Base-by-base conservation (phyloP, 1,140 invertebrate genomes). In the Aphelenchoides fujianensis region DNA sequence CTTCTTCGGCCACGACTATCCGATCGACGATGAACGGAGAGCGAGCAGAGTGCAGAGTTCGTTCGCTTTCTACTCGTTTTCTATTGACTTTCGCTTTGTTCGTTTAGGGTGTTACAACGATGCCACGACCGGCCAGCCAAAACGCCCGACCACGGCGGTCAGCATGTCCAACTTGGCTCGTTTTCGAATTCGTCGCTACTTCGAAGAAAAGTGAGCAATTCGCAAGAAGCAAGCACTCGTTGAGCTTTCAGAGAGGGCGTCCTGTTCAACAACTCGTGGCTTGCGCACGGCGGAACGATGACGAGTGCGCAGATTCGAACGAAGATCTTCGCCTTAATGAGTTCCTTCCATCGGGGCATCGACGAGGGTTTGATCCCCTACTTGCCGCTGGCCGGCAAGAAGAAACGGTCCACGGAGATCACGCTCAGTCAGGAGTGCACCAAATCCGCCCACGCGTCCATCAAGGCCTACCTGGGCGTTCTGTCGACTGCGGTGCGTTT, bases 121-220 rank as follows among this genome's bases (percentile, higher is more conserved):
- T 32, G 32, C 12, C 2, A 68, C 12, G 5, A 69, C 12, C 64
- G 30, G 9, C 31, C 16, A 70, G 31, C 63, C 37, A 28, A 67
- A 59, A 69, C 64, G 67, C 68, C 67, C 67, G 30, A 69, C n/a
- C 68, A 72, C 74, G 1, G 71, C 72, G 16, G 55, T 72, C 1
- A n/a, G 12, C 32, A 23, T 72, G 16, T 72, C 71, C 1, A 72
- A 72, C 53, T 34, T 72, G 7, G 53, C 71, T 9, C 72, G 71
- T 19, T 72, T 72, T 31, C 71, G 74, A 19, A 72, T 72, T 70
- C 53, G 71, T 30, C 73, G 74, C 28, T 76, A 72, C 36, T 76
- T 72, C 19, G 71, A 72, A 72, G 71, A 72, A 28, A 76, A 66
- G 71, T 76, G 48, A 2, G 34, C 12, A 16, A 71, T 30, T 1